Base-by-base conservation (phyloP, 2,113 vertebrate genomes). In the Axis porcinus region DNA sequence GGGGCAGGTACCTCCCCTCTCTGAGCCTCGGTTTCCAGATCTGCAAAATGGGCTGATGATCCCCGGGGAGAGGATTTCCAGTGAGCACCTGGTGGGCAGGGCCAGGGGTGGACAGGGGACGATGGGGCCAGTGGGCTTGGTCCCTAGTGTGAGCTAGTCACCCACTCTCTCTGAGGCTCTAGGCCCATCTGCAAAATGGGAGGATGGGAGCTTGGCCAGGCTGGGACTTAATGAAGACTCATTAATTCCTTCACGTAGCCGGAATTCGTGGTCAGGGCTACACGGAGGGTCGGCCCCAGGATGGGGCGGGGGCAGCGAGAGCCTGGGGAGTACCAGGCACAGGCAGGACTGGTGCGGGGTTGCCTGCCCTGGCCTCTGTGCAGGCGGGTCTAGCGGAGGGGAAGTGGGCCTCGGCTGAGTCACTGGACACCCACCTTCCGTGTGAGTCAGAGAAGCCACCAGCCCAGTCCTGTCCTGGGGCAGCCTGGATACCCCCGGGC, bases 401-500 rank as follows among this genome's bases (percentile, higher is more conserved):
- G 86, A 96, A 95, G 86, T 96, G 83, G 92, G n/a, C 78, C 45
- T 55, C 17, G 47, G 89, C 33, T 97, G 97, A 98, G 60, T 98
- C 97, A 96, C 30, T 67, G 1, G 0, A 45, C 30, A 64, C 40
- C 92, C 86, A 33, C 62, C 36, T 67, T 86, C 82, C 21, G 36
- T 50, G 19, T 98, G 98, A 98, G 83, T 98, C 97, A 98, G 96
- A 98, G 88, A 36, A 89, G 95, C 88, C 89, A 5, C 50, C 16
- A 23, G 92, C 81, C 30, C 62, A 36, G 54, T 85, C 95, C 81
- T 17, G 19, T 81, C 86, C 62, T 23, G 45, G 45, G 45, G n/a
- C 23, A 40, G 79, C 62, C 84, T 67, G 47, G 40, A 36, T 27
- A 88, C 36, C 45, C 88, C 95, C 3, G 2, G 76, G n/a, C 47